Evolutionary conservation across 2,113 vertebrate genomes (phyloP).

Genomic region (Cyanoliseus patagonus): DNA sequence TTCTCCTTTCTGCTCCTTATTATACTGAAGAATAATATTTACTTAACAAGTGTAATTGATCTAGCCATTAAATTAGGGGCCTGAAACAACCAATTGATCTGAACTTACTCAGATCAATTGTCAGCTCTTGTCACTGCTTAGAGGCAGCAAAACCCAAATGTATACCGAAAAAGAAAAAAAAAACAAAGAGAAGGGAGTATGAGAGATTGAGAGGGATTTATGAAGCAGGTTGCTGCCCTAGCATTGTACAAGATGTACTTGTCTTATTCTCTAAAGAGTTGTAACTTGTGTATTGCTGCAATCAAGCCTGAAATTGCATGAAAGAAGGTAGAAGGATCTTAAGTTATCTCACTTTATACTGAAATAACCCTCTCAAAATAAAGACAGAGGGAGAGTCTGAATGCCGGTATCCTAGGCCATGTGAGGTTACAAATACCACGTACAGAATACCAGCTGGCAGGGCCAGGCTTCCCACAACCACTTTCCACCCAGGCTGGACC

Average conservation of each 20-base stretch:
- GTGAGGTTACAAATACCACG: background rate
- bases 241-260: fast-evolving
- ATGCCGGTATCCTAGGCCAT: background rate
- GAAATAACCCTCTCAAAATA: background rate
- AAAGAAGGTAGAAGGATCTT: background rate
- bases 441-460: background rate
- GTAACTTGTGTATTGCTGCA: background rate
- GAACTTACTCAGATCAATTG: background rate
- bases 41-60: background rate
- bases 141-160: background rate
- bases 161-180: background rate
- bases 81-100: background rate
- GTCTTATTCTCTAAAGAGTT: background rate
- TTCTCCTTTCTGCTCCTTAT: background rate
- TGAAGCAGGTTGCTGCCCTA: background rate
- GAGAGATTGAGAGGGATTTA: background rate
- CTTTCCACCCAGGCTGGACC: background rate
- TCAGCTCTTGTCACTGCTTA: background rate
- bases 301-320: background rate
- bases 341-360: background rate
- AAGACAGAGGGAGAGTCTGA: background rate
- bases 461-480: fast-evolving
- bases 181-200: background rate
- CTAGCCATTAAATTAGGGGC: background rate
- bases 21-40: background rate